phyloP scores from a whole-genome alignment of 2,888 invertebrate species.

The Euplexia lucipara region DNA sequence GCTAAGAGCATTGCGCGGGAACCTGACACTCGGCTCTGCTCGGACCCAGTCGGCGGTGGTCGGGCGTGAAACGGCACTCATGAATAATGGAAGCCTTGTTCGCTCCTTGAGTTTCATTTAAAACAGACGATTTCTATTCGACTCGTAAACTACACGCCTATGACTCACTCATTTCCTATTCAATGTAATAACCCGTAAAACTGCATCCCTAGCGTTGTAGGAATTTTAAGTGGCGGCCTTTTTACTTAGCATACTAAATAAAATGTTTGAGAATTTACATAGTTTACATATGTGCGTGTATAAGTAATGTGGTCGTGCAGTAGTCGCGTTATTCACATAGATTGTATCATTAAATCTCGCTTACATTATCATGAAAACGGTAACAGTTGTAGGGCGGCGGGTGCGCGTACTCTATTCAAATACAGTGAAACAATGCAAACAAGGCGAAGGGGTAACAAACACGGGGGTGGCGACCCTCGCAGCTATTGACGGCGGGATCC shows the following conservation, averaged over 20 bases:
- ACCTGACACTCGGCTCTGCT: slow-evolving; percentile 54
- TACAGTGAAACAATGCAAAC: slow-evolving; percentile 88
- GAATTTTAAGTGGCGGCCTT: slow-evolving; percentile 85
- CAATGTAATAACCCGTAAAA: slow-evolving; percentile 89
- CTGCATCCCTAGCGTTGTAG: slow-evolving; percentile 82
- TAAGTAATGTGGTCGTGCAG: slow-evolving; percentile 59
- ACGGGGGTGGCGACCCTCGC: slow-evolving; percentile 82
- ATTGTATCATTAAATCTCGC: slow-evolving; percentile 85
- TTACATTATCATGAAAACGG: slow-evolving; percentile 86
- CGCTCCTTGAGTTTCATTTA: slow-evolving; percentile 90
- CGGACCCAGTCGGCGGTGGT: slow-evolving; percentile 69
- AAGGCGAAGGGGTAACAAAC: slow-evolving; percentile 85
- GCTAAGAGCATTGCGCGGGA: slow-evolving; percentile 30
- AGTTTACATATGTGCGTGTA: slow-evolving; percentile 50
- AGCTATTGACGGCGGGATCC: slow-evolving; percentile 78
- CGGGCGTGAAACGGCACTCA: slow-evolving; percentile 85
- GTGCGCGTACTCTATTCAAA: slow-evolving; percentile 83
- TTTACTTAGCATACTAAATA: slow-evolving; percentile 78
- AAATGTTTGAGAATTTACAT: slow-evolving; percentile 62
- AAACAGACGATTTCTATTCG: slow-evolving; percentile 90
- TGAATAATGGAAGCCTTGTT: slow-evolving; percentile 88
- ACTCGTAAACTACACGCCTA: slow-evolving; percentile 87
- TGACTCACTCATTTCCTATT: slow-evolving; percentile 90
- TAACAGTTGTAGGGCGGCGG: slow-evolving; percentile 85
- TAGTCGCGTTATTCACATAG: slow-evolving; percentile 69